A percentile compares a stretch with the other conserved stretches of the same genome.
Evolutionary conservation across 2,888 invertebrate genomes (phyloP).

Genomic region (Clostera curtula): DNA sequence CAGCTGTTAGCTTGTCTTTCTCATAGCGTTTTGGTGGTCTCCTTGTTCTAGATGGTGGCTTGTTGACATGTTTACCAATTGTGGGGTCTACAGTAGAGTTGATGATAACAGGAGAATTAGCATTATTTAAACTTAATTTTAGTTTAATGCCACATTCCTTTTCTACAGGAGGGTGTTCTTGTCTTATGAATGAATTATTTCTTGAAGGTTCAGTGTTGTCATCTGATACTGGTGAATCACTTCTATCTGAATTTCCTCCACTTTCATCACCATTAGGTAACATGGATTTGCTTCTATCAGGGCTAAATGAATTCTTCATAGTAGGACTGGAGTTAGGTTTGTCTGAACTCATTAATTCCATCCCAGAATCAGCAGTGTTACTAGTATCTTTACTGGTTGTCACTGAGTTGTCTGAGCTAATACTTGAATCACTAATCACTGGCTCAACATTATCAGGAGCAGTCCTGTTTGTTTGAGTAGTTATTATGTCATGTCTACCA

Average conservation of each 20-base stretch:
- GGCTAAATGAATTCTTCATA: constrained; percentile 24
- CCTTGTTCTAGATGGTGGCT: constrained; percentile 54
- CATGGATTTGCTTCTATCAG: constrained; percentile 25
- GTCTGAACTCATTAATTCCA: constrained; percentile 39
- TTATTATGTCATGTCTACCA: constrained; percentile 35
- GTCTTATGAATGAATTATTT: constrained; percentile 23
- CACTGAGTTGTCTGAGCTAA: constrained; percentile 38
- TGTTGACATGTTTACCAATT: constrained; percentile 49
- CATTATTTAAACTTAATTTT: constrained; percentile 65
- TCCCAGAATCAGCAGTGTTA: constrained; percentile 41
- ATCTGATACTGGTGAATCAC: constrained; percentile 43
- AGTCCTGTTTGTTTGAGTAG: constrained; percentile 33
- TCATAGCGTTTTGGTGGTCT: constrained; percentile 65
- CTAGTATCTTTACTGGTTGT: constrained; percentile 41
- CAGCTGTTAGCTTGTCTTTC: constrained; percentile 27
- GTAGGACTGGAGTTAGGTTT: constrained; percentile 35
- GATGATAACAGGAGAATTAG: constrained; percentile 65
- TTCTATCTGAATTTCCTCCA: constrained; percentile 48
- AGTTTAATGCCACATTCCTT: constrained; percentile 63
- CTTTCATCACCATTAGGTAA: constrained; percentile 54
- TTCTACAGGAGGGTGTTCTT: constrained; percentile 33
- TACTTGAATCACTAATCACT: constrained; percentile 42
- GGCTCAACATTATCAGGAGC: constrained; percentile 32
- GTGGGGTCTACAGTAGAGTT: constrained; percentile 70
- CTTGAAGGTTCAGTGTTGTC: constrained; percentile 29